Percentiles rank a stretch among this genome's conserved stretches.
These are phyloP conservation scores for Cricetomys ansorgei DNA, from an alignment of 2,113 vertebrate genomes.

Conservation along the genomic window DNA sequence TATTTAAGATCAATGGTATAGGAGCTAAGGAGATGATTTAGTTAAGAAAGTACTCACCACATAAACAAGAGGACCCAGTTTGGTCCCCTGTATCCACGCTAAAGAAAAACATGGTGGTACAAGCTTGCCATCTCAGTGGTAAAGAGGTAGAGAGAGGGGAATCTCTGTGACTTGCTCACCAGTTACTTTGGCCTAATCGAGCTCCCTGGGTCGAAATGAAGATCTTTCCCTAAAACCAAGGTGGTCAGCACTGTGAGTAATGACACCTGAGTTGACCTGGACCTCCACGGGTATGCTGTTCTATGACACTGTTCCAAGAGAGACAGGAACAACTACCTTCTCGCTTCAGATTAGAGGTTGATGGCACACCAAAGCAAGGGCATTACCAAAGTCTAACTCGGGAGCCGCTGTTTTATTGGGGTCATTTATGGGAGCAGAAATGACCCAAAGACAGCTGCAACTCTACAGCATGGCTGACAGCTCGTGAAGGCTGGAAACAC, in stretches of 20 bases:
- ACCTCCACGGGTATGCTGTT: not conserved
- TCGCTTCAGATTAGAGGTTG: not conserved
- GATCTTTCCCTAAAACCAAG: not conserved
- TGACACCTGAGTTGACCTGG: not conserved
- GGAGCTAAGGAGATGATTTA: not conserved
- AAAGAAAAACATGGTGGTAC: not conserved
- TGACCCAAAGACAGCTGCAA: not conserved
- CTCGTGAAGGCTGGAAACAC: too few relatives aligned
- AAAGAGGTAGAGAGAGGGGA: too few relatives aligned
- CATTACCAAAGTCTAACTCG: not conserved
- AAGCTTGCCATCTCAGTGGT: not conserved
- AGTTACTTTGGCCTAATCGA: not conserved
- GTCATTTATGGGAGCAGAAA: not conserved
- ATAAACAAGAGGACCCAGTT: not conserved
- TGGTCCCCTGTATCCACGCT: too few relatives aligned
- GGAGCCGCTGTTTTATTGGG: not conserved
- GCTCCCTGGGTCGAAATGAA: not conserved
- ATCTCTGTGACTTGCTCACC: not conserved
- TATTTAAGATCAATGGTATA: not conserved
- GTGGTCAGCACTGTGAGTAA: not conserved
- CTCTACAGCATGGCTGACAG: not conserved
- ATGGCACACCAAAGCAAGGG: not conserved
- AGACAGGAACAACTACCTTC: not conserved
- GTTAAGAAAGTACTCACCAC: not conserved
- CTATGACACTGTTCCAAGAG: not conserved